These are phyloP conservation scores for Zaprionus lineosus DNA, from an alignment of 2,888 invertebrate species.

Conservation along the genomic window DNA sequence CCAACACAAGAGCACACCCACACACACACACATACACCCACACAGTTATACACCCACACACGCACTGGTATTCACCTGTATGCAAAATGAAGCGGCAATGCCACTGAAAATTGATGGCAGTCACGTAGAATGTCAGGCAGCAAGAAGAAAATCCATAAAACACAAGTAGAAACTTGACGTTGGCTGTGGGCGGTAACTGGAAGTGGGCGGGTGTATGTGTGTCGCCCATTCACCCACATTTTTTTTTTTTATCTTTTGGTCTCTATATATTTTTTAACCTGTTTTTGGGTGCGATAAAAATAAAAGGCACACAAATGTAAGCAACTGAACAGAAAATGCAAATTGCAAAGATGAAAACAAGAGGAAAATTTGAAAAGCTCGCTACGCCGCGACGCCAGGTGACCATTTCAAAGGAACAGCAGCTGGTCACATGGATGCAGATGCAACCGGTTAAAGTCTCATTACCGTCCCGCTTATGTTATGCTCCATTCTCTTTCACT, in stretches of 20 bases:
- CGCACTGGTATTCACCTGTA: slow-evolving; percentile 63
- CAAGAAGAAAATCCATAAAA: slow-evolving; percentile 66
- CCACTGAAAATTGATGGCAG: slow-evolving; percentile 78
- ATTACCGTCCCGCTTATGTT: slow-evolving; percentile 47
- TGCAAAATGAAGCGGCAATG: slow-evolving; percentile 77
- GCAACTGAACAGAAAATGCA: slow-evolving; percentile 46
- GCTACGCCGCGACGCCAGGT: slow-evolving; percentile 17
- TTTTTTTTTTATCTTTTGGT: slow-evolving; percentile 15
- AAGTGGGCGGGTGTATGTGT: too few relatives aligned
- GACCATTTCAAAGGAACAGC: slow-evolving; percentile 10
- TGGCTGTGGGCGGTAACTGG: too few relatives aligned
- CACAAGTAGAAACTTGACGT: slow-evolving; percentile 50
- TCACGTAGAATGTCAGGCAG: slow-evolving; percentile 67
- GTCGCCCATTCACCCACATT: too few relatives aligned
- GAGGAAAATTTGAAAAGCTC: slow-evolving; percentile 12
- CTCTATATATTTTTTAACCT: slow-evolving; percentile 6
- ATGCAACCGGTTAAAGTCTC: slow-evolving; percentile 63
- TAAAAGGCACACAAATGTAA: slow-evolving; percentile 44
- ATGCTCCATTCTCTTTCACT: neutral
- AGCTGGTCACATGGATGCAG: slow-evolving; percentile 27
- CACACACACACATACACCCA: neutral
- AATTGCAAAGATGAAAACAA: slow-evolving; percentile 50
- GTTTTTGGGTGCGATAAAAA: slow-evolving; percentile 56
- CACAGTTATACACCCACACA: neutral
- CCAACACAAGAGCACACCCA: too few relatives aligned